Percentiles rank a stretch among this genome's conserved stretches.
phyloP scores from a whole-genome alignment of 2,888 invertebrate genomes.

The Xanthia icteritia region DNA sequence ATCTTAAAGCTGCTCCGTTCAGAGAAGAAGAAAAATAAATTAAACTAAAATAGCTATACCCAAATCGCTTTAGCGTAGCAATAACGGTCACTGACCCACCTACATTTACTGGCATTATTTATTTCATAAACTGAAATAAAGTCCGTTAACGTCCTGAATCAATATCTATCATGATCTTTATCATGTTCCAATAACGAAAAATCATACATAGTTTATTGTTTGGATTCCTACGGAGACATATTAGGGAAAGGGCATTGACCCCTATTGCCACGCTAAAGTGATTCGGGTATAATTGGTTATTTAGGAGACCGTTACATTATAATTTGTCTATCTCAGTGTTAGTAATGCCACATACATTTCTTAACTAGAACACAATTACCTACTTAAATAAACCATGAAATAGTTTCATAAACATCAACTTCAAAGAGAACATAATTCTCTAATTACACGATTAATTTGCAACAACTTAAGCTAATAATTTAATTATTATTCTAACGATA shows the following conservation, averaged over 20 bases:
- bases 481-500: conserved; percentile 25
- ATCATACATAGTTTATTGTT: too few species aligned
- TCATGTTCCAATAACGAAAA: too few species aligned
- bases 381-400: conserved; percentile 8
- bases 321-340: not conserved
- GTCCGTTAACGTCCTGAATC: too few species aligned
- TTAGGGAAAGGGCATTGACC: too few species aligned
- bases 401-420: conserved; percentile 33
- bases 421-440: conserved; percentile 21
- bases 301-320: not conserved
- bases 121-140: too few species aligned
- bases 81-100: not conserved
- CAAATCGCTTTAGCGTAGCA: too few species aligned
- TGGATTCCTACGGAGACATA: too few species aligned
- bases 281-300: not conserved
- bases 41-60: not conserved
- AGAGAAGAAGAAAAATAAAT: not conserved
- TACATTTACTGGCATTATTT: not conserved
- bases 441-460: conserved; percentile 34
- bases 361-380: not conserved
- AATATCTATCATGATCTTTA: too few species aligned
- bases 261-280: too few species aligned
- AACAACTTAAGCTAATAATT: conserved; percentile 16
- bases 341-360: not conserved
- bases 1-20: not conserved